Conservation (phyloP, 2,888 invertebrate species). For the Drosophila stalkeri region DNA sequence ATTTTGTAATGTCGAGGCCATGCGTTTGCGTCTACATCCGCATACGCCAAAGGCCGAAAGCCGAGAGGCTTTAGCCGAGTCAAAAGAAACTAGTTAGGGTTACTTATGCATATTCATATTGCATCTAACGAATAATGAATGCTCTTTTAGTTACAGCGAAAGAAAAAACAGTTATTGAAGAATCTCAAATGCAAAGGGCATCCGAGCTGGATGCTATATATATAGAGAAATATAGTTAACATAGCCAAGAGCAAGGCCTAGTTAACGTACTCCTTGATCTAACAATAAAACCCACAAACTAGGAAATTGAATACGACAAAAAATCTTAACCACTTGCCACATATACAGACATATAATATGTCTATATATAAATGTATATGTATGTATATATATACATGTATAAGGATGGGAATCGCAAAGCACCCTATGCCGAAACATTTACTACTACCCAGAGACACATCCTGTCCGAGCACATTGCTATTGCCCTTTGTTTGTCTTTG, state of each 20-base stretch:
- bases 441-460: conserved; percentile 40
- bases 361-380: conserved; percentile 17
- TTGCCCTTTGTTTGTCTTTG: conserved; percentile 66
- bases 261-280: conserved; percentile 29
- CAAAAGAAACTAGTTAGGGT: conserved; percentile 43
- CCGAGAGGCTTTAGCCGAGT: conserved; percentile 55
- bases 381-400: conserved; percentile 21
- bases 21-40: conserved; percentile 23
- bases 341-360: conserved; percentile 29
- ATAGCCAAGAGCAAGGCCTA: conserved; percentile 21
- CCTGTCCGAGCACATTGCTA: conserved; percentile 36
- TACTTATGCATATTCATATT: conserved; percentile 16
- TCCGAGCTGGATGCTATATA: neutral
- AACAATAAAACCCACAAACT: conserved; percentile 45
- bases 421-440: conserved; percentile 45
- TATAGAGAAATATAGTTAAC: neutral
- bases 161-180: neutral
- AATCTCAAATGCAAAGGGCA: neutral
- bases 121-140: conserved; percentile 16
- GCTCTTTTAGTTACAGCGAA: conserved; percentile 1
- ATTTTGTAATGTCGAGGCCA: conserved; percentile 64
- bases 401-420: conserved; percentile 26
- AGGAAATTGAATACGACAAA: conserved; percentile 78
- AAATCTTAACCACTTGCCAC: conserved; percentile 79
- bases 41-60: conserved; percentile 39